Base-by-base conservation (phyloP, 2,797 vertebrate genomes). In the Philypnodon macrostomus region DNA sequence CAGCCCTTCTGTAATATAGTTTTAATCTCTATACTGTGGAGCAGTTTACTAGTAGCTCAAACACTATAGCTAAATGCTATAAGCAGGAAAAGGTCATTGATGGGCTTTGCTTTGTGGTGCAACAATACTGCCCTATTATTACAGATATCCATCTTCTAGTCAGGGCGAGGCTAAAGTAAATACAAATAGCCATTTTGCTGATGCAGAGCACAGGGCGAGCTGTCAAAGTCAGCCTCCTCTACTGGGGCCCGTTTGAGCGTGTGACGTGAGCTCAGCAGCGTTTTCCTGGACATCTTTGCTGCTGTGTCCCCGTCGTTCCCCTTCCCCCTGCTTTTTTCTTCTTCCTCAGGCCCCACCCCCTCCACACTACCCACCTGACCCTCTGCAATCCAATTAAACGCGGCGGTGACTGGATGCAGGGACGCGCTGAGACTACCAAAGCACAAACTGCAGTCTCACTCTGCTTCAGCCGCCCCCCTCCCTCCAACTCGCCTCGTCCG, bases 371-470 rank as follows among this genome's bases (percentile, higher is more conserved):
- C 61, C 46, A 49, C 79, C 70, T 51, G 71, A 73, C 67, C 62
- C 58, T 55, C 59, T 0, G 45, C 73, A 59, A 56, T 82, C 86
- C 84, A 87, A 90, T 90, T 63, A 84, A 62, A 84, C 11, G 60
- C 63, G 31, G 35, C 42, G 42, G 23, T 59, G 63, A 52, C 63
- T 77, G 78, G 64, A 73, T 81, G 75, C 70, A 77, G 63, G 56
- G 67, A 87, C 68, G 77, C 83, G 7, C 65, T 73, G 75, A 81
- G 86, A 85, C 85, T 88, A 78, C 79, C 50, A 84, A 44, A 85
- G 76, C 78, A 69, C 75, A 79, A 86, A 80, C 85, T 80, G 87
- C 88, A 85, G 79, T 88, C 81, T 83, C 81, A 81, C 77, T 77
- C 79, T 81, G 81, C 82, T 81, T 29, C 41, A 18, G 16, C 75